phyloP scores from a whole-genome alignment of 2,888 invertebrate species.

The Amblyteles armatorius region DNA sequence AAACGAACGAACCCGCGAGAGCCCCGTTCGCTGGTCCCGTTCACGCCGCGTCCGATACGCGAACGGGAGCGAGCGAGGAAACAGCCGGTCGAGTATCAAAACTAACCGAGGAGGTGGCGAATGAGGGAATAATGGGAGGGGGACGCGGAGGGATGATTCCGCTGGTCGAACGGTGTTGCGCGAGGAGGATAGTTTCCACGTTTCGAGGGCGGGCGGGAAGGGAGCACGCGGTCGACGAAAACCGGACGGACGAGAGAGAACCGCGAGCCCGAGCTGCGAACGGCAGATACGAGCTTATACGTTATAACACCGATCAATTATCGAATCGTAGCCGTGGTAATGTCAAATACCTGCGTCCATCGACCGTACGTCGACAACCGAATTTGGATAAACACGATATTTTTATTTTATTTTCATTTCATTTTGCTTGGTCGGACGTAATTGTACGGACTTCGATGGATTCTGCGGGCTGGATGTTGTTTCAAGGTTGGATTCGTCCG shows the following conservation, averaged over 20 bases:
- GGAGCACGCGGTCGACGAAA: slow-evolving; percentile 27
- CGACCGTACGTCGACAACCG: background rate
- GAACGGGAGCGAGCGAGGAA: slow-evolving; percentile 55
- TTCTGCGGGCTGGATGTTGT: background rate
- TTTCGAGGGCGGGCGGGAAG: slow-evolving; percentile 11
- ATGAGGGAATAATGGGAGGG: slow-evolving; percentile 45
- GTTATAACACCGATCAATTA: slow-evolving; percentile 79
- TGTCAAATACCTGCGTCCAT: slow-evolving; percentile 67
- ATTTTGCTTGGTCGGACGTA: background rate
- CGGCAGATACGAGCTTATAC: slow-evolving; percentile 77
- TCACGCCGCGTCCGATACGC: slow-evolving; percentile 9
- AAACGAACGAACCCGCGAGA: slow-evolving; percentile 29
- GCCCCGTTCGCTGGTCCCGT: slow-evolving; percentile 10
- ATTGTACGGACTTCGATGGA: background rate
- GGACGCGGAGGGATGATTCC: slow-evolving; percentile 2
- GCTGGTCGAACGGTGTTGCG: slow-evolving; percentile 16
- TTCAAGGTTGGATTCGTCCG: background rate
- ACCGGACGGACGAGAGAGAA: slow-evolving; percentile 58
- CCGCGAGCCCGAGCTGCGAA: slow-evolving; percentile 74
- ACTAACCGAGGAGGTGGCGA: slow-evolving; percentile 51
- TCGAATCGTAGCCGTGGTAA: slow-evolving; percentile 76
- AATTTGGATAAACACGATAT: background rate
- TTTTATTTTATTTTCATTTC: background rate
- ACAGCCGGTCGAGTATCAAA: slow-evolving; percentile 58
- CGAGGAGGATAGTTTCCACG: slow-evolving; percentile 28